Evolutionary conservation across 2,888 invertebrate genomes (phyloP).

Genomic region (Xanthorhoe designata): DNA sequence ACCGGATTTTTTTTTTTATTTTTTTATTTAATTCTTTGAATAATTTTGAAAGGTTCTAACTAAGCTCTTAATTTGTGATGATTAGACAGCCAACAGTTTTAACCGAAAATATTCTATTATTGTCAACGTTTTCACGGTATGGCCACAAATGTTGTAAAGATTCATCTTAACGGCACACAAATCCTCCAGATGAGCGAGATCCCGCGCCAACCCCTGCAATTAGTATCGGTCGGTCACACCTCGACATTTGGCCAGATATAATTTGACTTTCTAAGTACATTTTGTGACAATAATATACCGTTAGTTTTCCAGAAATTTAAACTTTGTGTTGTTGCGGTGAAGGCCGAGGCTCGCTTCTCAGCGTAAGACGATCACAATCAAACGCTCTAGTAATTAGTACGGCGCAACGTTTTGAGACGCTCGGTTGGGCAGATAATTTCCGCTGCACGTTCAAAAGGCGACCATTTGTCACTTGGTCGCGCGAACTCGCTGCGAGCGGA

Average conservation of each 20-base stretch:
- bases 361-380: conserved; percentile 75
- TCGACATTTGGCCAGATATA: conserved; percentile 79
- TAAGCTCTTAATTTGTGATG: conserved; percentile 3
- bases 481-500: conserved; percentile 76
- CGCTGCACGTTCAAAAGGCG: conserved; percentile 82
- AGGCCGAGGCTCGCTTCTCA: conserved; percentile 55
- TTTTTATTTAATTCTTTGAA: conserved; percentile 45
- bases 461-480: conserved; percentile 83
- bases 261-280: conserved; percentile 83
- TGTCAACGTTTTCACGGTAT: conserved; percentile 67
- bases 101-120: conserved; percentile 54
- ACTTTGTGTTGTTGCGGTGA: conserved; percentile 51
- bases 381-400: conserved; percentile 83
- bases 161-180: conserved; percentile 73
- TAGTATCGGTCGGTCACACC: conserved; percentile 84
- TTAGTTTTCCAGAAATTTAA: conserved; percentile 49
- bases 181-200: conserved; percentile 65
- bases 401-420: conserved; percentile 77
- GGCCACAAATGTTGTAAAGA: conserved; percentile 68
- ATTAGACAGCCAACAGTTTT: background rate
- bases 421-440: conserved; percentile 84
- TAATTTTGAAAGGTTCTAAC: conserved; percentile 12
- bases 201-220: conserved; percentile 74
- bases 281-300: conserved; percentile 77
- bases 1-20: conserved; percentile 52